A percentile compares a stretch with the other conserved stretches of the same genome.
Conservation (phyloP, 35 echinoderm and acorn worm species). For the Heliocidaris erythrogramma region DNA sequence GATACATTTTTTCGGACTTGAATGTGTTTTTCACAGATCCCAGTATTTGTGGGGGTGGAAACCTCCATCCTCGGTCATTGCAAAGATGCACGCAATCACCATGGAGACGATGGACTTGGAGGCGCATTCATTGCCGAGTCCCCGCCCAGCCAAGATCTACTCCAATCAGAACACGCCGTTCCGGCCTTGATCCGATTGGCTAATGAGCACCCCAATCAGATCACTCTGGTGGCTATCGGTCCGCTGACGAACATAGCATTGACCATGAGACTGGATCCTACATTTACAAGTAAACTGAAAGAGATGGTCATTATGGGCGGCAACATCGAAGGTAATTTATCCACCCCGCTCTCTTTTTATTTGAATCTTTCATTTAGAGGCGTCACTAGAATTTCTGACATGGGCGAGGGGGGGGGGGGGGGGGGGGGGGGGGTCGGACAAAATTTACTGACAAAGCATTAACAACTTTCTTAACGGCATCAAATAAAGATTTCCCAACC, state of each 20-base stretch:
- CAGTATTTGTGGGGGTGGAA: slow-evolving; percentile 2
- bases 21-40: too few species aligned
- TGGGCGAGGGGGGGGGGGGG: too few species aligned
- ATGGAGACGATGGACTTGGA: slow-evolving; percentile 51
- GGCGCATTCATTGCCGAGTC: slow-evolving; percentile 10
- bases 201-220: slow-evolving; percentile 55
- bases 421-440: too few species aligned
- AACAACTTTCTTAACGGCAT: too few species aligned
- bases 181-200: slow-evolving; percentile 55
- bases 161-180: slow-evolving; percentile 63
- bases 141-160: slow-evolving; percentile 34
- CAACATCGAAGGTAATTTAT: slow-evolving; percentile 47
- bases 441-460: too few species aligned
- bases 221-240: slow-evolving; percentile 65
- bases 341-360: not conserved
- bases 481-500: too few species aligned
- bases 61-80: not conserved
- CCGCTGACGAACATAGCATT: slow-evolving; percentile 80
- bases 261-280: slow-evolving; percentile 62
- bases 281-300: slow-evolving; percentile 59
- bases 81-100: not conserved
- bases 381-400: too few species aligned
- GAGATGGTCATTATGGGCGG: slow-evolving; percentile 78
- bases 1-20: too few species aligned
- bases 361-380: too few species aligned